Base-by-base conservation (phyloP, 2,113 vertebrate species). In the Nothobranchius furzeri region DNA sequence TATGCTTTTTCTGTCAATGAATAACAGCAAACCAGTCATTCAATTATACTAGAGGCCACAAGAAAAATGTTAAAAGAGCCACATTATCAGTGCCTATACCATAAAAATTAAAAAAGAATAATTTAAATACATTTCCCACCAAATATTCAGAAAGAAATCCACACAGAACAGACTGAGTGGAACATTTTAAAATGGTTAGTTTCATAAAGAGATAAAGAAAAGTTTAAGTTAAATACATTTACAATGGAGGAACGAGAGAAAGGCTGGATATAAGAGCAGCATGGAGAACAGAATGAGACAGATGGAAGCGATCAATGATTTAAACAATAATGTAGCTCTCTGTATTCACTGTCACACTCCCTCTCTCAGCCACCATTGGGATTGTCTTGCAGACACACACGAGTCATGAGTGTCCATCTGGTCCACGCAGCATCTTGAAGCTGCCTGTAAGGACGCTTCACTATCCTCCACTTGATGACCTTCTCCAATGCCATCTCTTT, bases 261-360 rank as follows among this genome's bases (percentile, higher is more conserved):
- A 70, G 76, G 81, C 58, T 62, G 66, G 66, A 50, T 47, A 75
- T 68, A 60, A 54, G 53, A 56, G 42, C 56, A 69, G 47, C 40
- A 36, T 2, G 53, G 17, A 68, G 59, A 43, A 37, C 52, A 60
- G 61, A 56, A 56, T 10, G 6, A 64, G 76, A 72, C 46, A 64
- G 80, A 90, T 74, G 59, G 85, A 90, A 81, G 78, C 75, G 86
- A 93, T 93, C 92, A 92, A 93, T 94, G 93, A 93, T 92, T 92
- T 92, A 91, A 91, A 92, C 90, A 92, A 89, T 93, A 94, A 94
- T 93, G 87, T 88, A 74, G 81, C 86, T 75, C 78, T 94, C 89
- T 92, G 92, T 93, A 93, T 94, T 94, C 92, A 84, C 89, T 79
- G 90, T 92, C 93, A 93, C 92, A 92, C 92, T 88, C 89, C 73